These are phyloP conservation scores for Galagoides demidoff DNA, from an alignment of 2,797 vertebrate genomes.

Conservation along the genomic window DNA sequence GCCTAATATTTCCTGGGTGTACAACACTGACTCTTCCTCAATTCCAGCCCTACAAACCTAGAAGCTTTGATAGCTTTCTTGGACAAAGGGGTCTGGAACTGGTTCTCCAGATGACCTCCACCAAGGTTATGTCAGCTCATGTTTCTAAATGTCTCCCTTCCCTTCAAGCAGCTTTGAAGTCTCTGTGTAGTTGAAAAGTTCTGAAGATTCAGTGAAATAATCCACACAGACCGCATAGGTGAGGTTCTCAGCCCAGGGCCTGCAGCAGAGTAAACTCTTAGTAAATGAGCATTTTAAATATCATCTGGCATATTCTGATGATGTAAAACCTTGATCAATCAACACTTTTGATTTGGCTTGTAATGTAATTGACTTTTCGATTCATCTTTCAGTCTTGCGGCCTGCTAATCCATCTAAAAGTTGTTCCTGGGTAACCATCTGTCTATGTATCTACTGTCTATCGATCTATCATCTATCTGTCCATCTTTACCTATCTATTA, in stretches of 20 bases:
- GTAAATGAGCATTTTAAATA: not conserved
- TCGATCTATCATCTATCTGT: not conserved
- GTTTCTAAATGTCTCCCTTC: not conserved
- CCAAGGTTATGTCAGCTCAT: not conserved
- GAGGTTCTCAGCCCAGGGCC: not conserved
- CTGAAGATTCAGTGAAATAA: not conserved
- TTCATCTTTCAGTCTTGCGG: not conserved
- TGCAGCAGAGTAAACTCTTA: not conserved
- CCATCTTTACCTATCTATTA: not conserved
- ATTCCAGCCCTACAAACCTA: not conserved
- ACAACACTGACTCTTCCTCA: not conserved
- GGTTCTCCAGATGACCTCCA: not conserved
- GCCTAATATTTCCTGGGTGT: not conserved
- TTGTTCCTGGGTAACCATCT: not conserved
- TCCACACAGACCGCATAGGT: not conserved
- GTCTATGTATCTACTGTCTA: not conserved
- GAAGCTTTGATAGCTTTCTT: not conserved
- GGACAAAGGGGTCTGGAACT: not conserved
- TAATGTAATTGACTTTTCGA: not conserved
- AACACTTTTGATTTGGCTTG: conserved; percentile 5
- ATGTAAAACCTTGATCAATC: not conserved
- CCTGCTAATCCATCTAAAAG: not conserved
- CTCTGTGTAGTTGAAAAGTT: not conserved
- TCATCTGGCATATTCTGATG: not conserved
- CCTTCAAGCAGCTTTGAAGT: not conserved